Percentiles rank a stretch among this genome's conserved stretches.
Conservation (phyloP, 92 coral and sea anemone genomes). For the Pocillopora meandrina region DNA sequence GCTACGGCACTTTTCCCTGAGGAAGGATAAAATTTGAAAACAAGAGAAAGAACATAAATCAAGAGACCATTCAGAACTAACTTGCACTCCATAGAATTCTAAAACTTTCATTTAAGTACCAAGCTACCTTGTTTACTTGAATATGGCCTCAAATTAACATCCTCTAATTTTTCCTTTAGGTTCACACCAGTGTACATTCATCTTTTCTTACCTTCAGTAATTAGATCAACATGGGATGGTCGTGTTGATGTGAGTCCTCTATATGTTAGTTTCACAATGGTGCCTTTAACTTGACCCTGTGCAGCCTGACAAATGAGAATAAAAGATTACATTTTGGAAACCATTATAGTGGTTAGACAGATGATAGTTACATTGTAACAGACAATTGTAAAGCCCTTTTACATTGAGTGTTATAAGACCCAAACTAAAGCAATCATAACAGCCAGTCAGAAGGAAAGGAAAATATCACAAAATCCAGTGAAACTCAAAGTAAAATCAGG, state of each 20-base stretch:
- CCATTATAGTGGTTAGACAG: neutral
- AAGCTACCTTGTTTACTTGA: no score
- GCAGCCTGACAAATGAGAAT: neutral
- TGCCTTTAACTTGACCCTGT: neutral
- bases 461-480: no score
- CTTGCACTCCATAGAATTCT: neutral
- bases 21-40: neutral
- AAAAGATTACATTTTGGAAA: neutral
- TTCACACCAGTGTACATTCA: neutral
- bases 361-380: no score
- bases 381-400: no score
- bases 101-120: no score
- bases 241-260: neutral
- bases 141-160: no score
- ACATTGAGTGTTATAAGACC: no score
- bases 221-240: conserved; percentile 12
- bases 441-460: no score
- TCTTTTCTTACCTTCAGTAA: conserved; percentile 12
- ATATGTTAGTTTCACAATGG: conserved; percentile 20
- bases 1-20: conserved; percentile 24
- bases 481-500: no score
- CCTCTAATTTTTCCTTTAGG: neutral
- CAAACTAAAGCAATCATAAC: no score
- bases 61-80: neutral
- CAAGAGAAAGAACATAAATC: neutral